Base-by-base conservation (phyloP, 2,113 vertebrate species). In the Pycnonotus jocosus region DNA sequence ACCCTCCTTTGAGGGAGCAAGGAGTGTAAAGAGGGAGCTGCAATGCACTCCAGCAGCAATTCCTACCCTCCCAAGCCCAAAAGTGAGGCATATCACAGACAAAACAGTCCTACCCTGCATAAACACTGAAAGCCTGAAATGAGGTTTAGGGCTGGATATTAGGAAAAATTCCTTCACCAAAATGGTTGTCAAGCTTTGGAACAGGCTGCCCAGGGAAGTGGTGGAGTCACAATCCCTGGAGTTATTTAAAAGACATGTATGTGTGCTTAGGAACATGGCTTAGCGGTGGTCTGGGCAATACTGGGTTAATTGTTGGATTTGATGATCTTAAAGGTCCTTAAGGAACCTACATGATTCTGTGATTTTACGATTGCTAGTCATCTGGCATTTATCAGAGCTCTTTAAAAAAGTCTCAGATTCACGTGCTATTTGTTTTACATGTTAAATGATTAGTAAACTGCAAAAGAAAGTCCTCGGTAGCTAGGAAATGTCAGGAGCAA, bases 401-500 rank as follows among this genome's bases (percentile, higher is more conserved):
- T 94, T 62, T 33, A 62, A 79, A 76, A 82, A 35, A 66, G 58
- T 90, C 53, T 81, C 66, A 81, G 71, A 45, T 38, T 50, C 38
- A 30, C 0, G 0, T 38, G 60, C 7, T 79, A 35, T 81, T 93
- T 91, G 79, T 92, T 93, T 90, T 69, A 42, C 62, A 42, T 2
- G 18, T 47, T 86, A 77, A 90, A 86, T 27, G 12, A 53, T 57
- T 45, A 80, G 74, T 82, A 85, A 92, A 90, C 81, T 30, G 37
- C 56, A 69, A 76, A 96, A 93, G 61, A 31, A 64, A 64, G 57
- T 79, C 33, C 40, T 82, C 60, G 10, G 66, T 48, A 68, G 24
- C 53, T 31, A 80, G 40, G 40, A 96, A 96, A 94, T 82, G 85
- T 76, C 92, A 92, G 85, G 31, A 95, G 71, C 28, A 85, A 56